Conservation (phyloP, 2,113 vertebrate genomes). For the Archocentrus centrarchus region DNA sequence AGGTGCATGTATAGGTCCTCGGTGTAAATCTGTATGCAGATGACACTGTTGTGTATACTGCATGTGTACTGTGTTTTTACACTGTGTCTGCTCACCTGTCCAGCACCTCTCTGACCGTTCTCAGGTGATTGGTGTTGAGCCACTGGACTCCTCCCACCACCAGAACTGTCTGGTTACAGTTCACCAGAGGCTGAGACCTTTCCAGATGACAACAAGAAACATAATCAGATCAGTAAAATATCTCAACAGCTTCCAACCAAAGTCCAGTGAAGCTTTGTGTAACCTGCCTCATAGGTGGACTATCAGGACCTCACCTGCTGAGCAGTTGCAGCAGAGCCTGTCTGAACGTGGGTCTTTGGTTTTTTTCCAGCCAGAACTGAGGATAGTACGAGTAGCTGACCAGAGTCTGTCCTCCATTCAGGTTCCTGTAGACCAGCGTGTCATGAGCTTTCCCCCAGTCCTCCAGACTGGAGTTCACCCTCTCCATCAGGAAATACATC, state of each 20-base stretch:
- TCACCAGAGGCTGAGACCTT: slow-evolving; percentile 90
- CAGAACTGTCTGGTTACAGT: slow-evolving; percentile 88
- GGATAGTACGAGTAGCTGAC: slow-evolving; percentile 95
- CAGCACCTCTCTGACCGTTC: slow-evolving; percentile 88
- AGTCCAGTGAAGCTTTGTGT: not conserved
- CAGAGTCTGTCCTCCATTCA: slow-evolving; percentile 87
- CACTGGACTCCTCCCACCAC: slow-evolving; percentile 97
- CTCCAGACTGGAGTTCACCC: slow-evolving; percentile 90
- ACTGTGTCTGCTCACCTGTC: slow-evolving; percentile 81
- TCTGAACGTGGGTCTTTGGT: slow-evolving; percentile 88
- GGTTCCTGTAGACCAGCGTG: slow-evolving; percentile 85
- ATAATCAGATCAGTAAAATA: not conserved
- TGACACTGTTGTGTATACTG: not conserved
- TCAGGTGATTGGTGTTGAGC: slow-evolving; percentile 91
- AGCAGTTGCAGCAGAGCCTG: slow-evolving; percentile 88
- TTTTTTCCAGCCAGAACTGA: slow-evolving; percentile 90
- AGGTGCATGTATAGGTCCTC: no score
- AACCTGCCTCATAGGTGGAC: not conserved
- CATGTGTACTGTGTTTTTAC: not conserved
- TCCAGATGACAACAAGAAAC: not conserved
- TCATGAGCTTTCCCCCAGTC: slow-evolving; percentile 93
- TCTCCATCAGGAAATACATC: slow-evolving; percentile 96
- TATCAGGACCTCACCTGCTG: slow-evolving; percentile 81
- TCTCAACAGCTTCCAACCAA: not conserved
- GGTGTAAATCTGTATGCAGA: not conserved